phyloP scores from a whole-genome alignment of 2,888 invertebrate species.

The Agrenia bidenticulata region DNA sequence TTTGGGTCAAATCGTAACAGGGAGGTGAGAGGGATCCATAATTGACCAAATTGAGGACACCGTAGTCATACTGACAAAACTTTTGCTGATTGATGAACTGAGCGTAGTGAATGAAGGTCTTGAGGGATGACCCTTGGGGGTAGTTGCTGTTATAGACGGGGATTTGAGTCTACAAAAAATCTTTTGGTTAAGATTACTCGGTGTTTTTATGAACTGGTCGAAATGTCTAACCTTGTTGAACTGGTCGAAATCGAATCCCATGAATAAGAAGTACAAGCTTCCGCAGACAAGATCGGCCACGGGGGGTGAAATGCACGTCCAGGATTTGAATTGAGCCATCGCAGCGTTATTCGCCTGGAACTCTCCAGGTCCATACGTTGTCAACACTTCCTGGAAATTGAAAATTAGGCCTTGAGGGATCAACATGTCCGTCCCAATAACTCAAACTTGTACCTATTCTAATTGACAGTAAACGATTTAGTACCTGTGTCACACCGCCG shows the following conservation, averaged over 20 bases:
- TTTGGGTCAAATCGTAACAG: constrained; percentile 36
- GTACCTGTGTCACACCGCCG: too few relatives aligned
- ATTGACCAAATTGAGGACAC: constrained; percentile 25
- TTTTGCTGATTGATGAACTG: constrained; percentile 60
- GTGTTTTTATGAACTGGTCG: not conserved
- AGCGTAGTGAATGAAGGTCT: constrained; percentile 70
- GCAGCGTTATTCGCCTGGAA: too few relatives aligned
- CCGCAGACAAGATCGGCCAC: constrained; percentile 42
- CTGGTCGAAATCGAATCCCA: constrained; percentile 52
- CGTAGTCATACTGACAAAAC: constrained; percentile 56
- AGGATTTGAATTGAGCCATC: not conserved
- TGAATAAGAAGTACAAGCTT: constrained; percentile 14
- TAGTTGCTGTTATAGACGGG: constrained; percentile 44
- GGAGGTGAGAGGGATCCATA: constrained; percentile 38
- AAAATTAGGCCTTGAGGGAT: too few relatives aligned
- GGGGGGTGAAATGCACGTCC: not conserved
- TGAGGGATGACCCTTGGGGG: constrained; percentile 74
- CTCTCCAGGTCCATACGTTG: too few relatives aligned
- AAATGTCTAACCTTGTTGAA: constrained; percentile 54
- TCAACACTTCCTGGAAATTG: too few relatives aligned
- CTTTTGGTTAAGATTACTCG: not conserved
- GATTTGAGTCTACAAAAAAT: not conserved
- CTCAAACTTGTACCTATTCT: too few relatives aligned
- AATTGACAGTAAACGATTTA: too few relatives aligned
- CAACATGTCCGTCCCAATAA: too few relatives aligned